phyloP scores from a whole-genome alignment of 1,140 invertebrate genomes.

The Neotoxoptera formosana region DNA sequence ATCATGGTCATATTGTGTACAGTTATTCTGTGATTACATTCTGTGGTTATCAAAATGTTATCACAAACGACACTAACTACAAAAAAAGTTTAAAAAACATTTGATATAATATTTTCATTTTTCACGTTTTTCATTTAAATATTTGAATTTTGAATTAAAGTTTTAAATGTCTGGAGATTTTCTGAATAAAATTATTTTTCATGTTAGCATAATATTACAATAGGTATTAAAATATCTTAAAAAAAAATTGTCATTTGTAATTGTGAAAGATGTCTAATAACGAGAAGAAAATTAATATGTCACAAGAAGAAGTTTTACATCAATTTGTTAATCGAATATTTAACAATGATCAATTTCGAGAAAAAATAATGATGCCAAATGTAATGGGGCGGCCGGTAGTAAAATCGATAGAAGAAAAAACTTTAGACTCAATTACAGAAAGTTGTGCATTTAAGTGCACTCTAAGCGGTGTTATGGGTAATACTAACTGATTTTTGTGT shows the following conservation, averaged over 20 bases:
- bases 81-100: background rate
- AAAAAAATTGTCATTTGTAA: background rate
- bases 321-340: conserved; percentile 44
- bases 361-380: conserved; percentile 84
- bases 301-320: conserved; percentile 42
- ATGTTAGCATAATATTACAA: background rate
- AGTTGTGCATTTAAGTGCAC: conserved; percentile 91
- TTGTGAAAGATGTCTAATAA: background rate
- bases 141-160: background rate
- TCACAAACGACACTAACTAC: background rate
- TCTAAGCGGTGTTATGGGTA: conserved; percentile 90
- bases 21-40: background rate
- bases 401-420: conserved; percentile 87
- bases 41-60: background rate
- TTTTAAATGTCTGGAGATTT: background rate
- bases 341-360: conserved; percentile 73
- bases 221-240: background rate
- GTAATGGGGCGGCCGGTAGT: conserved; percentile 77
- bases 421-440: conserved; percentile 85
- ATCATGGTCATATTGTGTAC: too few species aligned
- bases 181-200: background rate
- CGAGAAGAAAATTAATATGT: background rate
- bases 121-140: background rate
- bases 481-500: conserved; percentile 57
- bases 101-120: background rate